phyloP scores from a whole-genome alignment of 2,888 invertebrate genomes.

The Tinea trinotella region DNA sequence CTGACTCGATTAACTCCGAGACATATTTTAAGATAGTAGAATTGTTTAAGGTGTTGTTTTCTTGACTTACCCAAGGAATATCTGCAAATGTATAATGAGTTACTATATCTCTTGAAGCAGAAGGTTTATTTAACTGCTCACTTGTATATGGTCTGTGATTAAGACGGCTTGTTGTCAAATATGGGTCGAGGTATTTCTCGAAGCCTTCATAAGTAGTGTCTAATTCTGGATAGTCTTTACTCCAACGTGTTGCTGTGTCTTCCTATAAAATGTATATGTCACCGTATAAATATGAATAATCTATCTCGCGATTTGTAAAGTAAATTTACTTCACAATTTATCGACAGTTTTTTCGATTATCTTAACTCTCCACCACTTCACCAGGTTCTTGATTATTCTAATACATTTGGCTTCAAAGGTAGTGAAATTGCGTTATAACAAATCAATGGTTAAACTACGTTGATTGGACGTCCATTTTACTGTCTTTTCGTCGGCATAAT shows the following conservation, averaged over 20 bases:
- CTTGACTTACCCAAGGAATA: constrained; percentile 47
- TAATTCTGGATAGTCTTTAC: constrained; percentile 38
- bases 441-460: too few species aligned
- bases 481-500: too few species aligned
- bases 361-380: too few species aligned
- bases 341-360: too few species aligned
- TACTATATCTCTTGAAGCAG: constrained; percentile 44
- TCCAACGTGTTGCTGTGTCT: background rate
- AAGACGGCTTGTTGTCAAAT: constrained; percentile 51
- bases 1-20: background rate
- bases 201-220: constrained; percentile 56
- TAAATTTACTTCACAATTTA: too few species aligned
- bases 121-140: constrained; percentile 39
- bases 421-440: too few species aligned
- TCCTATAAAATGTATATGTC: background rate
- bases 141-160: constrained; percentile 52
- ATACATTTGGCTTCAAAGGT: too few species aligned
- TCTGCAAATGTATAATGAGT: constrained; percentile 55
- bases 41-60: background rate
- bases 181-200: constrained; percentile 56
- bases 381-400: too few species aligned
- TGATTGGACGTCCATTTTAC: too few species aligned
- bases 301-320: too few species aligned
- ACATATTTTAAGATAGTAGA: background rate
- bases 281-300: too few species aligned